A percentile compares a stretch with the other conserved stretches of the same genome.
Evolutionary conservation across 2,888 invertebrate species (phyloP).

Genomic region (Perizoma flavofasciatum): DNA sequence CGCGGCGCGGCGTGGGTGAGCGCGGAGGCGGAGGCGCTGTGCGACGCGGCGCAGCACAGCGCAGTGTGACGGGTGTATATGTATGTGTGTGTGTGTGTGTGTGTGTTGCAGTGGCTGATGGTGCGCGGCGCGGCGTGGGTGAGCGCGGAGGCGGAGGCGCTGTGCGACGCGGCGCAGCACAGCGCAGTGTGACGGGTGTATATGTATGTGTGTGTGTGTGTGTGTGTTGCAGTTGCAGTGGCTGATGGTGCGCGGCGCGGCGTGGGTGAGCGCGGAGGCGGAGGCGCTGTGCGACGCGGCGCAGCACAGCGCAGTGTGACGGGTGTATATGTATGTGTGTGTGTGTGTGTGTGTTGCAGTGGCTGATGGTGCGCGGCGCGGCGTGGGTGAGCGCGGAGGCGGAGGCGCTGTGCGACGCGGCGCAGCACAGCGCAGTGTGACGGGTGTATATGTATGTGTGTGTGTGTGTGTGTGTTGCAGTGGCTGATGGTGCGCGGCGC

Average conservation of each 20-base stretch:
- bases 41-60: constrained; percentile 89
- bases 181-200: too few species aligned
- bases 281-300: constrained; percentile 89
- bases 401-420: constrained; percentile 88
- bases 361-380: constrained; percentile 62
- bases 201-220: neutral
- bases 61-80: too few species aligned
- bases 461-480: constrained; percentile 32
- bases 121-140: constrained; percentile 62
- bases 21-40: constrained; percentile 86
- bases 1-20: constrained; percentile 59
- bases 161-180: constrained; percentile 90
- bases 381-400: constrained; percentile 76
- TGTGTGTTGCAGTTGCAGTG: constrained; percentile 44
- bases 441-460: too few species aligned
- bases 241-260: constrained; percentile 62
- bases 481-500: constrained; percentile 63
- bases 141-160: constrained; percentile 84
- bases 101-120: constrained; percentile 48
- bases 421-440: too few species aligned
- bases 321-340: too few species aligned
- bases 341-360: constrained; percentile 36
- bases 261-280: constrained; percentile 76
- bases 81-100: neutral
- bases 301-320: too few species aligned